A percentile compares a stretch with the other conserved stretches of the same genome.
These are phyloP conservation scores for Bursaphelenchus mucronatus DNA, from an alignment of 1,140 invertebrate species.

Conservation along the genomic window DNA sequence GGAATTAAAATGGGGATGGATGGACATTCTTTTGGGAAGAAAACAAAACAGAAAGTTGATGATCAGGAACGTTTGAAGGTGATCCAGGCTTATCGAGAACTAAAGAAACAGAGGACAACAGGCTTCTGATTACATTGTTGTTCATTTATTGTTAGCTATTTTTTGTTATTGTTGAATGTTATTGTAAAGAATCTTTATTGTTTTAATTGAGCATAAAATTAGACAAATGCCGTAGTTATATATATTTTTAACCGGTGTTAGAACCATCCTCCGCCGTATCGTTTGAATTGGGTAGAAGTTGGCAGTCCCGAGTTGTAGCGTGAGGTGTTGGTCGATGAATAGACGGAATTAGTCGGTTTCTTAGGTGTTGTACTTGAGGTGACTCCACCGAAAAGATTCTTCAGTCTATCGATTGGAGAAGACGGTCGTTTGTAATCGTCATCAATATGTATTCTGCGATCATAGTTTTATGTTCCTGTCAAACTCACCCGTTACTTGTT, in stretches of 20 bases:
- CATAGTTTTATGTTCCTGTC: constrained; percentile 14
- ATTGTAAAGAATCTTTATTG: background rate
- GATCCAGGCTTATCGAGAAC: background rate
- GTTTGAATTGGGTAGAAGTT: constrained; percentile 16
- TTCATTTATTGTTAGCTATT: too few species aligned
- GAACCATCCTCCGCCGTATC: constrained; percentile 13
- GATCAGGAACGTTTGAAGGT: background rate
- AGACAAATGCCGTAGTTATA: too few species aligned
- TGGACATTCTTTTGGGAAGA: too few species aligned
- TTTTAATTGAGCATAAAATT: background rate
- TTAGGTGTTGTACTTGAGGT: constrained; percentile 2
- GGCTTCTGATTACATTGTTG: background rate
- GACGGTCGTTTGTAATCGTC: constrained; percentile 53
- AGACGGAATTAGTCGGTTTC: background rate
- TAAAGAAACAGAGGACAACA: background rate
- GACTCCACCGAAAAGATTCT: constrained; percentile 44
- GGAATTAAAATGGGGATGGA: too few species aligned
- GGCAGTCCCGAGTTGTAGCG: background rate
- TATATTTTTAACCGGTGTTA: too few species aligned
- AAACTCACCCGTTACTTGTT: constrained; percentile 35
- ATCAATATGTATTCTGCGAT: constrained; percentile 26
- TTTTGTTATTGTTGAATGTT: constrained; percentile 1
- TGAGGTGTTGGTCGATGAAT: constrained; percentile 10
- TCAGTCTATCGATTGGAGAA: constrained; percentile 57
- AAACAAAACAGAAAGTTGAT: background rate